Evolutionary conservation across 2,113 vertebrate species (phyloP).

Genomic region (Scartelaos histophorus): DNA sequence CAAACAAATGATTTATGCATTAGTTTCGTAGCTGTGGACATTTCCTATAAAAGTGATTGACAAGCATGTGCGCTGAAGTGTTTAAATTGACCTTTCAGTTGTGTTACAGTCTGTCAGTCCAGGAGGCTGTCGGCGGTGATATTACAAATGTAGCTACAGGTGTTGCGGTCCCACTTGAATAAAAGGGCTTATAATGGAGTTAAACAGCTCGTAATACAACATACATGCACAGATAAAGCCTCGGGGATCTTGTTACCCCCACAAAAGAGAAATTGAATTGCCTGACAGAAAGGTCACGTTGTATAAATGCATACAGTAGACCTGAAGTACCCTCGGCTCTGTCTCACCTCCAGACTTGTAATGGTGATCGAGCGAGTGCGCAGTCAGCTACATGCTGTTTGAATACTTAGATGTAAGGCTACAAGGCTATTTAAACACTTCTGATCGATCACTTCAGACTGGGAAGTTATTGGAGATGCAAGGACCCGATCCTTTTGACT

Average conservation of each 20-base stretch:
- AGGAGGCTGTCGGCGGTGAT: conserved; percentile 8
- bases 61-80: background rate
- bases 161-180: conserved; percentile 14
- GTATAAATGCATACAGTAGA: background rate
- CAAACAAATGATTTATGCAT: too few relatives aligned
- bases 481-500: too few relatives aligned
- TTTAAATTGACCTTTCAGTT: conserved; percentile 26
- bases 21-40: background rate
- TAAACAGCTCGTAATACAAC: conserved; percentile 31
- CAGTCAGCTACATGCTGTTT: too few relatives aligned
- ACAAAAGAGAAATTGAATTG: conserved; percentile 16
- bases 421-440: too few relatives aligned
- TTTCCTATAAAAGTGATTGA: background rate
- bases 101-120: background rate
- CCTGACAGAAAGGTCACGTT: conserved; percentile 4
- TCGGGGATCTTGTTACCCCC: conserved; percentile 32
- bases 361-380: too few relatives aligned
- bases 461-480: too few relatives aligned
- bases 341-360: too few relatives aligned
- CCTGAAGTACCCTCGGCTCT: background rate
- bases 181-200: background rate
- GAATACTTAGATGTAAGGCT: too few relatives aligned
- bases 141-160: conserved; percentile 18
- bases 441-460: too few relatives aligned
- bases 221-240: conserved; percentile 12